Evolutionary conservation across 2,797 vertebrate genomes (phyloP).

Genomic region (Channa striata): DNA sequence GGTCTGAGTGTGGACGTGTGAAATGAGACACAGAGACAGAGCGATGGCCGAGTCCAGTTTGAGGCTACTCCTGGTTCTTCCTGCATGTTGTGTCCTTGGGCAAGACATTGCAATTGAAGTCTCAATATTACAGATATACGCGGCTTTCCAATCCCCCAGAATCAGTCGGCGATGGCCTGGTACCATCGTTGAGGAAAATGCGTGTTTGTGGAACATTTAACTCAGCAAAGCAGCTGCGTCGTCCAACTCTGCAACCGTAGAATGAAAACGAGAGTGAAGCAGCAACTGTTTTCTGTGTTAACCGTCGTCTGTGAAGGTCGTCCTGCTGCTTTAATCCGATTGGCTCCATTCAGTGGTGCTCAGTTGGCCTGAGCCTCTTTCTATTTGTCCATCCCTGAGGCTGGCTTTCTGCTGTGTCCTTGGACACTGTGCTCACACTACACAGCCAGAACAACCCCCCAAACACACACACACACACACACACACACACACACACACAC

Average conservation of each 20-base stretch:
- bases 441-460: slow-evolving; percentile 23
- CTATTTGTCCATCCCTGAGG: slow-evolving; percentile 50
- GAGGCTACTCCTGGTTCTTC: too few relatives aligned
- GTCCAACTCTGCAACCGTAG: slow-evolving; percentile 23
- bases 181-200: too few relatives aligned
- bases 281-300: slow-evolving; percentile 24
- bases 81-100: too few relatives aligned
- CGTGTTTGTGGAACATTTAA: too few relatives aligned
- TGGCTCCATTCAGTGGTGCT: slow-evolving; percentile 51
- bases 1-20: too few relatives aligned
- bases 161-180: too few relatives aligned
- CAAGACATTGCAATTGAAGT: too few relatives aligned
- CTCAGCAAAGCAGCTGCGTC: background rate
- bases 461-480: background rate
- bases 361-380: slow-evolving; percentile 40
- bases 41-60: too few relatives aligned
- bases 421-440: slow-evolving; percentile 62
- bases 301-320: slow-evolving; percentile 68
- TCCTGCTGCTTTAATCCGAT: slow-evolving; percentile 64
- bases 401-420: slow-evolving; percentile 66
- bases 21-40: too few relatives aligned
- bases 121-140: too few relatives aligned
- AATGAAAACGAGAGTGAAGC: slow-evolving; percentile 44
- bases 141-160: too few relatives aligned
- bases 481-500: slow-evolving; percentile 1